Conservation (phyloP, 2,797 vertebrate species). For the Pangasius sanitwongsei region DNA sequence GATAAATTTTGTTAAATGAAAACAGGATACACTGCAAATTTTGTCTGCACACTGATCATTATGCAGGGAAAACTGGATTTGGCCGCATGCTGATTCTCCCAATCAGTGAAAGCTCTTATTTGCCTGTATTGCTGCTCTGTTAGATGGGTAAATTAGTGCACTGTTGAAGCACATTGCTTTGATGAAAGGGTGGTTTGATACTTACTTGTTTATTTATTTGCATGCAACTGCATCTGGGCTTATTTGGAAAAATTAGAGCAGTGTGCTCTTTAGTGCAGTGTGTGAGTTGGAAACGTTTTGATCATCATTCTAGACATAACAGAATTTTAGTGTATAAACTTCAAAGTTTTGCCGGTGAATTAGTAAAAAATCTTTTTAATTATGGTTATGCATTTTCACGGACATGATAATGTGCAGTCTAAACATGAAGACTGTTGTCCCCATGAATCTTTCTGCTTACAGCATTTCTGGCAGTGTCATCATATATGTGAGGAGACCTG, state of each 20-base stretch:
- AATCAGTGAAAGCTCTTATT: slow-evolving; percentile 40
- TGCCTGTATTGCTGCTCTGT: slow-evolving; percentile 11
- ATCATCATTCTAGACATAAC: neutral
- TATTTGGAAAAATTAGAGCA: neutral
- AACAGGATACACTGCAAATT: slow-evolving; percentile 1
- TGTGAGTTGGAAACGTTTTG: neutral
- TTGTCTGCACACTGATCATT: slow-evolving; percentile 28
- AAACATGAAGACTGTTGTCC: neutral
- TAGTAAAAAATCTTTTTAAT: neutral
- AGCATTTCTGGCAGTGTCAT: slow-evolving; percentile 17
- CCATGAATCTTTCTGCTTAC: neutral
- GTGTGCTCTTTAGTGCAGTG: neutral
- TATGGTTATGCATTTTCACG: neutral
- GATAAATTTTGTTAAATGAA: slow-evolving; percentile 1
- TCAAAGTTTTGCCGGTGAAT: neutral
- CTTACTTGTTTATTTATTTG: slow-evolving; percentile 18
- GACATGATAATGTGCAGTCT: neutral
- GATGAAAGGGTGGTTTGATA: slow-evolving; percentile 33
- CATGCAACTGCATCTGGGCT: slow-evolving; percentile 31
- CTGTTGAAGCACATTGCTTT: slow-evolving; percentile 27
- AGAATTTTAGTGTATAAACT: neutral
- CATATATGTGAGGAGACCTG: neutral
- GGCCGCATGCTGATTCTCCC: slow-evolving; percentile 20
- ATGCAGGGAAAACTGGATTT: slow-evolving; percentile 26
- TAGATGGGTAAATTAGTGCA: slow-evolving; percentile 33